These are phyloP conservation scores for Cataglyphis rosenhaueri DNA, from an alignment of 2,888 invertebrate species.

Conservation along the genomic window DNA sequence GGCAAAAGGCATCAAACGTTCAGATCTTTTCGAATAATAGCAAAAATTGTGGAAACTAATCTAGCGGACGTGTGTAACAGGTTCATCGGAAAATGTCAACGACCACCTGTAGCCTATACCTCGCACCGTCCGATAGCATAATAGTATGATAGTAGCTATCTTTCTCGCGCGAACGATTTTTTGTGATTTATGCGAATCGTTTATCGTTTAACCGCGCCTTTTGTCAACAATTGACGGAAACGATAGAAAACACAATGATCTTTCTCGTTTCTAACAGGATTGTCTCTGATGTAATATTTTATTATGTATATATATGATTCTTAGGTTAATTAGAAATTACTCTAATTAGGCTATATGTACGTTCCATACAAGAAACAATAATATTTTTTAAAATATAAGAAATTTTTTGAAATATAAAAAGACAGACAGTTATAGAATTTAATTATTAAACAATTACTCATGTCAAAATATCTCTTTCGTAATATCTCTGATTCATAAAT, in stretches of 20 bases:
- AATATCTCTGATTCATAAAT: not conserved
- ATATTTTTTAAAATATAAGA: not conserved
- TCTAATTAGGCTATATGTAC: not conserved
- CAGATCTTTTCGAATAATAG: slow-evolving; percentile 20
- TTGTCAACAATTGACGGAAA: slow-evolving; percentile 37
- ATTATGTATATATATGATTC: not conserved
- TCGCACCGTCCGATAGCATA: slow-evolving; percentile 36
- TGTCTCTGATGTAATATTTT: not conserved
- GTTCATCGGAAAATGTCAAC: slow-evolving; percentile 50
- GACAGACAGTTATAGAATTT: not conserved
- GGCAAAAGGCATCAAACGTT: not conserved
- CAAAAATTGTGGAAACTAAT: slow-evolving; percentile 38
- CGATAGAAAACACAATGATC: not conserved
- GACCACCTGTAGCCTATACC: slow-evolving; percentile 52
- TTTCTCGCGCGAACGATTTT: slow-evolving; percentile 41
- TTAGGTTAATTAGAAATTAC: not conserved
- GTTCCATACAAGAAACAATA: not conserved
- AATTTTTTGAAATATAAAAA: not conserved
- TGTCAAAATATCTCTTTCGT: not conserved
- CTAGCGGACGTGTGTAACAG: slow-evolving; percentile 40
- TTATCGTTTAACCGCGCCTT: slow-evolving; percentile 34
- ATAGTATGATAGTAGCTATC: slow-evolving; percentile 34
- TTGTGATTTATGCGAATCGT: slow-evolving; percentile 48
- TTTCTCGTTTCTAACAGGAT: slow-evolving; percentile 9
- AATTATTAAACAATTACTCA: not conserved